A percentile compares a stretch with the other conserved stretches of the same genome.
These are phyloP conservation scores for Hemibagrus guttatus DNA, from an alignment of 2,797 vertebrate genomes.

Conservation along the genomic window DNA sequence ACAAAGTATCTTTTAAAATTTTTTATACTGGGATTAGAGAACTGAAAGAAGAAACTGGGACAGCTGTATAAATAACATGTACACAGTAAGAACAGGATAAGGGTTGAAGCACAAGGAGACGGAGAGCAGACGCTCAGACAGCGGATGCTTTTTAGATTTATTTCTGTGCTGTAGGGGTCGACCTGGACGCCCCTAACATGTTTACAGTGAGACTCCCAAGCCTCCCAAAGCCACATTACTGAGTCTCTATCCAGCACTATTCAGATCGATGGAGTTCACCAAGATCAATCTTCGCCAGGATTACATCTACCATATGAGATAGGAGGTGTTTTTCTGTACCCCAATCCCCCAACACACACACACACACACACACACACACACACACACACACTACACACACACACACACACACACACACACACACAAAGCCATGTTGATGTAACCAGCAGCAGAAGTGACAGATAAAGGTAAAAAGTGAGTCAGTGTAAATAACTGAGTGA, in stretches of 20 bases:
- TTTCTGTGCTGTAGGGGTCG: constrained; percentile 38
- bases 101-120: neutral
- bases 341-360: neutral
- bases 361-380: constrained; percentile 5
- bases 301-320: constrained; percentile 49
- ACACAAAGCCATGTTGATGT: constrained; percentile 53
- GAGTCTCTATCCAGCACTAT: constrained; percentile 46
- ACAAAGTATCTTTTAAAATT: neutral
- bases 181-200: constrained; percentile 51
- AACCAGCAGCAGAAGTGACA: constrained; percentile 59
- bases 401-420: neutral
- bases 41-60: constrained; percentile 2
- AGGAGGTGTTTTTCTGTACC: constrained; percentile 10
- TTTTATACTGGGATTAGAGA: constrained; percentile 6
- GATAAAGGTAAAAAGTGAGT: constrained; percentile 24
- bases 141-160: constrained; percentile 59
- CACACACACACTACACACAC: constrained; percentile 32
- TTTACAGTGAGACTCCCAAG: constrained; percentile 50
- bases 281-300: constrained; percentile 52
- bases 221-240: constrained; percentile 46
- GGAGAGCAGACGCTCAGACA: constrained; percentile 44
- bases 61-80: constrained; percentile 16
- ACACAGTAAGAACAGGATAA: constrained; percentile 12
- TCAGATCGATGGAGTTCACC: constrained; percentile 54
- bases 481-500: constrained; percentile 48